Conservation (phyloP, 2,888 invertebrate species). For the Hypolimnas misippus region DNA sequence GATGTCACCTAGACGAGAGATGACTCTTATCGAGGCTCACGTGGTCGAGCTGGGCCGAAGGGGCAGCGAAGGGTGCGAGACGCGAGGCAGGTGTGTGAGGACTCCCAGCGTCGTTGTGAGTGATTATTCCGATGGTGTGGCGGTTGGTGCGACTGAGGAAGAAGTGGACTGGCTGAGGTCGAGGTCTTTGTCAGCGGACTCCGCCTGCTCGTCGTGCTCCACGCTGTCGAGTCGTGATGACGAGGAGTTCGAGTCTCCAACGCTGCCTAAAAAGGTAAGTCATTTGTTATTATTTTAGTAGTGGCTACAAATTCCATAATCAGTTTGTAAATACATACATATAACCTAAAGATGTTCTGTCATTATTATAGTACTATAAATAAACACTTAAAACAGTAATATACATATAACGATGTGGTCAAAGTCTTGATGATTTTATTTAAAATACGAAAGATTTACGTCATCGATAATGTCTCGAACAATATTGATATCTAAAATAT, state of each 20-base stretch:
- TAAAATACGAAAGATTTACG: not conserved
- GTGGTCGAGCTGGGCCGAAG: conserved; percentile 83
- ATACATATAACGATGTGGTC: not conserved
- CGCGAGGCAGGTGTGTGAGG: conserved; percentile 86
- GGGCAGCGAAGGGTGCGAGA: conserved; percentile 76
- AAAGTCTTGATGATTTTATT: not conserved
- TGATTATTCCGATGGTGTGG: conserved; percentile 90
- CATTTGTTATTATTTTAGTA: conserved; percentile 28
- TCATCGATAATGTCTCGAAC: not conserved
- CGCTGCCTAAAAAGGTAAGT: conserved; percentile 80
- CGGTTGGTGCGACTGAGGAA: conserved; percentile 75
- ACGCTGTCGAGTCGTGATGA: conserved; percentile 90
- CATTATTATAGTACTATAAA: not conserved
- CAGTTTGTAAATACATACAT: not conserved
- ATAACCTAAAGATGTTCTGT: not conserved
- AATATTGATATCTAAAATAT: conserved; percentile 6
- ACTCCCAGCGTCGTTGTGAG: conserved; percentile 95
- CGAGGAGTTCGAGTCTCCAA: conserved; percentile 79
- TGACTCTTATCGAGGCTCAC: conserved; percentile 80
- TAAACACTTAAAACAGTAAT: not conserved
- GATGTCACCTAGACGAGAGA: conserved; percentile 71
- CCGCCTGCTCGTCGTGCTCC: conserved; percentile 90
- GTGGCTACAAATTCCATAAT: not conserved
- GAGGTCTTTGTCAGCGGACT: conserved; percentile 85
- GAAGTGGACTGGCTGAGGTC: conserved; percentile 77